Evolutionary conservation across 2,113 vertebrate species (phyloP).

Genomic region (Ameiurus melas): DNA sequence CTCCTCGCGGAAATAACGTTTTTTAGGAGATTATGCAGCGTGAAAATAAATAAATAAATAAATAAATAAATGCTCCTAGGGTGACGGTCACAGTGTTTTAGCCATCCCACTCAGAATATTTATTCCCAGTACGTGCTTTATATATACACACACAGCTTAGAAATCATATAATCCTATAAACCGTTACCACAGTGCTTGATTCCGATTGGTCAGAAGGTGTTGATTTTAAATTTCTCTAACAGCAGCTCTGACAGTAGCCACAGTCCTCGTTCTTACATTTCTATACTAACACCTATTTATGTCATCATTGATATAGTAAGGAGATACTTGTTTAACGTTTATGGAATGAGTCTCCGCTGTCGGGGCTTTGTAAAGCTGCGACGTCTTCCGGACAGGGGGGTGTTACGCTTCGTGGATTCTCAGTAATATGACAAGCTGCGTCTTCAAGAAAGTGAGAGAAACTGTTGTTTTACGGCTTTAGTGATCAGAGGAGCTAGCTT

Average conservation of each 20-base stretch:
- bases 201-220: not conserved
- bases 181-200: not conserved
- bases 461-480: not conserved
- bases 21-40: not conserved
- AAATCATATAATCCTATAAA: not conserved
- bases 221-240: not conserved
- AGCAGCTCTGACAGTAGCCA: not conserved
- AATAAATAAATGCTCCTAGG: not conserved
- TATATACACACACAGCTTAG: not conserved
- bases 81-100: not conserved
- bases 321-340: not conserved
- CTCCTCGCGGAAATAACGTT: too few species aligned
- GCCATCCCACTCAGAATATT: not conserved
- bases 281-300: not conserved
- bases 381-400: not conserved
- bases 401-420: not conserved
- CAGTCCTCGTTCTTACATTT: not conserved
- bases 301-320: not conserved
- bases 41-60: too few species aligned
- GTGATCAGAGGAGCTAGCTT: not conserved
- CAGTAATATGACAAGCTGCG: not conserved
- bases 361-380: not conserved
- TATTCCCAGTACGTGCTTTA: not conserved
- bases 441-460: not conserved
- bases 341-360: not conserved